phyloP scores from a whole-genome alignment of 2,797 vertebrate species.

The Pitangus sulphuratus region DNA sequence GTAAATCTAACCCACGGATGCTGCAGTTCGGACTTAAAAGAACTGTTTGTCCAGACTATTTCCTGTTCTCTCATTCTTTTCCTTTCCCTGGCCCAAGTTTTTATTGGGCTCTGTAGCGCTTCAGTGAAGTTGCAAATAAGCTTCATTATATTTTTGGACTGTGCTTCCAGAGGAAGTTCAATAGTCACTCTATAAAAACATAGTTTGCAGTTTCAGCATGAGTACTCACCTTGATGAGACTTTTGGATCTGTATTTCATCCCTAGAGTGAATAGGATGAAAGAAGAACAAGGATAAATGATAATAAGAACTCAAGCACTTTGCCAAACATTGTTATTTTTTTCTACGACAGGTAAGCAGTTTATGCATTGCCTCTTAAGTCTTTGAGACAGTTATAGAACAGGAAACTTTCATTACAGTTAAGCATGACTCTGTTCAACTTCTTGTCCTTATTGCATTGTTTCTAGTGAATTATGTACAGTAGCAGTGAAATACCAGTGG shows the following conservation, averaged over 20 bases:
- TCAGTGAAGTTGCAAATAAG: neutral
- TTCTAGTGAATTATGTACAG: neutral
- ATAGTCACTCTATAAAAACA: neutral
- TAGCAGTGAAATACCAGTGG: neutral
- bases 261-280: neutral
- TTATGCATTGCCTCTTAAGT: neutral
- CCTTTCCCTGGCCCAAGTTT: neutral
- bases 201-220: neutral
- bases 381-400: neutral
- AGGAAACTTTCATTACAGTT: neutral
- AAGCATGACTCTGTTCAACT: neutral
- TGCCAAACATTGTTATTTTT: neutral
- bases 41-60: neutral
- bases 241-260: neutral
- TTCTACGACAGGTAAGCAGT: neutral
- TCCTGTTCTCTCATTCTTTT: neutral
- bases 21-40: neutral
- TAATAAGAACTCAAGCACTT: neutral
- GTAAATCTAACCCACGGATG: neutral
- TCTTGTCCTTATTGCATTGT: neutral
- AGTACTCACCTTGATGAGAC: neutral
- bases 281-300: neutral
- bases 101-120: neutral
- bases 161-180: neutral
- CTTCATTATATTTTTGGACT: neutral